phyloP scores from a whole-genome alignment of 2,888 invertebrate species.

The Keiferia lycopersicella region DNA sequence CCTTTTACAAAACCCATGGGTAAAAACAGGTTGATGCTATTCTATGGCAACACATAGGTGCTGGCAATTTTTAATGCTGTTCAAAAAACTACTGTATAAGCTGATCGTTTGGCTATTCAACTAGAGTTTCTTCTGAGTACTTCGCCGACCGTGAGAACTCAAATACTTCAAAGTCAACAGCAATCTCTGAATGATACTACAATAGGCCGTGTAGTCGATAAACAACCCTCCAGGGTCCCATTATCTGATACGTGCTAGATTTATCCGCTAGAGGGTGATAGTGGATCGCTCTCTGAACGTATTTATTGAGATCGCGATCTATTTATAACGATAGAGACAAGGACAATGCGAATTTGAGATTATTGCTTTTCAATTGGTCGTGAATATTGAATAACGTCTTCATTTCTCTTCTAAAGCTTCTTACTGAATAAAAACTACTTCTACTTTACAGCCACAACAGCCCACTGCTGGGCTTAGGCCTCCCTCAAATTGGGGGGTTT shows the following conservation, averaged over 20 bases:
- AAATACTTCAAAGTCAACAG: neutral
- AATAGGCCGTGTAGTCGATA: conserved; percentile 36
- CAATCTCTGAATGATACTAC: conserved; percentile 32
- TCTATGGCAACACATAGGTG: no score
- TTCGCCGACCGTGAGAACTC: conserved; percentile 2
- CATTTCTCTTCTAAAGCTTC: no score
- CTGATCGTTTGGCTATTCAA: no score
- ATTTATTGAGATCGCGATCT: conserved; percentile 57
- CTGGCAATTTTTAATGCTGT: no score
- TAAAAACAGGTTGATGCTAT: no score
- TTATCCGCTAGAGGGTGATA: conserved; percentile 59
- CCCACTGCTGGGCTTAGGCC: no score
- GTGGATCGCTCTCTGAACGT: conserved; percentile 52
- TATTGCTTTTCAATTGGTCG: conserved; percentile 15
- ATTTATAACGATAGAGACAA: conserved; percentile 58
- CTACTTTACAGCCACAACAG: no score
- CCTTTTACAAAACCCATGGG: no score
- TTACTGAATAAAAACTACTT: no score
- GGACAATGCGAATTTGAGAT: conserved; percentile 61
- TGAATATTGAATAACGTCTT: neutral
- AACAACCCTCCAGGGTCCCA: conserved; percentile 40
- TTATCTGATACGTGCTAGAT: conserved; percentile 55
- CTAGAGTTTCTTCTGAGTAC: no score
- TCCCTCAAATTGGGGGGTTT: no score
- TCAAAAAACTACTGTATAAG: no score